Percentiles rank a stretch among this genome's conserved stretches.
These are phyloP conservation scores for Drosophila merina DNA, from an alignment of 2,888 invertebrate species.

Conservation along the genomic window DNA sequence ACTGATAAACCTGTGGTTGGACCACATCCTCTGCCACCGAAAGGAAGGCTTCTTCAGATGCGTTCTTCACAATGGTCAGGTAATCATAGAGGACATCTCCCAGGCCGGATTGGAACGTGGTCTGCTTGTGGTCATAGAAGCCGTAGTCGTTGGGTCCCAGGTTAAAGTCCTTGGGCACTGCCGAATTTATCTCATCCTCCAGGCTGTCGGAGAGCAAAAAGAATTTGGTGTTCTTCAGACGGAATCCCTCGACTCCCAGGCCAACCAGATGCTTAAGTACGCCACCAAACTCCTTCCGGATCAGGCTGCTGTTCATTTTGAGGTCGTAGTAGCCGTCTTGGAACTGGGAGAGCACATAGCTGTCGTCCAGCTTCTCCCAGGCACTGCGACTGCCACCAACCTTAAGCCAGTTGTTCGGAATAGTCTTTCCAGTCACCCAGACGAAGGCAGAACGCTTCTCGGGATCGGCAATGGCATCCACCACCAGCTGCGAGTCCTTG, in stretches of 20 bases:
- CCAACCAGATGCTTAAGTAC: slow-evolving; percentile 89
- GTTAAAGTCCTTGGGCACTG: slow-evolving; percentile 59
- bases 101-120: slow-evolving; percentile 86
- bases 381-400: slow-evolving; percentile 76
- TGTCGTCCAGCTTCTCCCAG: slow-evolving; percentile 76
- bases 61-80: slow-evolving; percentile 86
- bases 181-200: slow-evolving; percentile 83
- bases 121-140: slow-evolving; percentile 88
- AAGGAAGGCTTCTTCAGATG: slow-evolving; percentile 85
- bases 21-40: slow-evolving; percentile 82
- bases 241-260: slow-evolving; percentile 92
- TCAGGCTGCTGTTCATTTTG: slow-evolving; percentile 89
- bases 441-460: slow-evolving; percentile 90
- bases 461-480: slow-evolving; percentile 86
- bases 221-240: slow-evolving; percentile 87
- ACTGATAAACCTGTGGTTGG: slow-evolving; percentile 75
- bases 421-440: slow-evolving; percentile 86
- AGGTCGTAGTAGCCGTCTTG: slow-evolving; percentile 89
- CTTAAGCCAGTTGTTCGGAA: slow-evolving; percentile 89
- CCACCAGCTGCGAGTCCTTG: slow-evolving; percentile 89
- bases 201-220: slow-evolving; percentile 85
- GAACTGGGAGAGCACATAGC: slow-evolving; percentile 92
- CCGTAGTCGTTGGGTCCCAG: slow-evolving; percentile 86
- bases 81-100: slow-evolving; percentile 87
- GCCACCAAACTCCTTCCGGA: slow-evolving; percentile 87